A percentile compares a stretch with the other conserved stretches of the same genome.
Evolutionary conservation across 2,797 vertebrate species (phyloP).

Genomic region (Macropus fuliginosus): DNA sequence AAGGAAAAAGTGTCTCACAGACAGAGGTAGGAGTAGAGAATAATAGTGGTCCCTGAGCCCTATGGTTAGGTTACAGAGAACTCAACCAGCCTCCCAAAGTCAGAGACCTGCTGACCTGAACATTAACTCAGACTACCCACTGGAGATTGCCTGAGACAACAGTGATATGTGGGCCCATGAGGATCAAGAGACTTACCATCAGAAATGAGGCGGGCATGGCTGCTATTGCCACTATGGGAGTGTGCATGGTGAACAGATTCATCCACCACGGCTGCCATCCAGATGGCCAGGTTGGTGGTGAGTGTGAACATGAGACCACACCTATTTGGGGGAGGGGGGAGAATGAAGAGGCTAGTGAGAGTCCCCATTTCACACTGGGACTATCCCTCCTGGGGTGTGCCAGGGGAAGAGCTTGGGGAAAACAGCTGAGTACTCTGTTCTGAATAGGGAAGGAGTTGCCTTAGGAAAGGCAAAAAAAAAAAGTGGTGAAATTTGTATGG

Average conservation of each 20-base stretch:
- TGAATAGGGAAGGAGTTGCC: neutral
- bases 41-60: neutral
- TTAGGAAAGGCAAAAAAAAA: slow-evolving; percentile 23
- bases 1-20: neutral
- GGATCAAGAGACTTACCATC: slow-evolving; percentile 65
- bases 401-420: neutral
- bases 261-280: slow-evolving; percentile 93
- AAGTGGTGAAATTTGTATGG: neutral
- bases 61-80: neutral
- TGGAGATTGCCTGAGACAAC: neutral
- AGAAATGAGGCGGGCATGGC: neutral
- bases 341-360: neutral
- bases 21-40: neutral
- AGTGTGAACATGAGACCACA: slow-evolving; percentile 94
- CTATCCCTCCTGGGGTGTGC: neutral
- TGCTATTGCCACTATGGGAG: slow-evolving; percentile 31
- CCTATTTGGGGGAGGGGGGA: slow-evolving; percentile 77
- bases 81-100: neutral
- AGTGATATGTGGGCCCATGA: neutral
- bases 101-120: neutral
- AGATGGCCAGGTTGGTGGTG: slow-evolving; percentile 92
- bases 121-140: neutral
- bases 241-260: slow-evolving; percentile 92
- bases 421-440: neutral
- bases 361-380: neutral